phyloP scores from a whole-genome alignment of 2,797 vertebrate species.

The Thunnus albacares region DNA sequence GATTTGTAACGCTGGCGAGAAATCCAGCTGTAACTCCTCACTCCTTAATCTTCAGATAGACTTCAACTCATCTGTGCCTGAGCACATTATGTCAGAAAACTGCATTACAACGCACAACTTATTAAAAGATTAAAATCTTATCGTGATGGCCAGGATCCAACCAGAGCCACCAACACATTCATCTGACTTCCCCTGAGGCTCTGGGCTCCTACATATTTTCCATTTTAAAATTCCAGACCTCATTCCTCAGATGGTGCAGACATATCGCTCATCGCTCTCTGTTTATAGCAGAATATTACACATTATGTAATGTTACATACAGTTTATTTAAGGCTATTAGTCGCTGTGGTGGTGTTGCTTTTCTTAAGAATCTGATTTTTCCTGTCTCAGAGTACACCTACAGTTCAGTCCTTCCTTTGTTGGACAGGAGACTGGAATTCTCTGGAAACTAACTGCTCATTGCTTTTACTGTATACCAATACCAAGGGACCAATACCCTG shows the following conservation, averaged over 20 bases:
- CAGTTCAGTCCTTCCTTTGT: conserved; percentile 6
- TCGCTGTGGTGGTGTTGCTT: not conserved
- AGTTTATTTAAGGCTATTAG: conserved; percentile 12
- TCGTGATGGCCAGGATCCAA: conserved; percentile 15
- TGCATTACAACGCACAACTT: not conserved
- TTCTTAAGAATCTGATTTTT: not conserved
- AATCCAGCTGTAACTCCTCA: not conserved
- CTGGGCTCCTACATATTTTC: conserved; percentile 44
- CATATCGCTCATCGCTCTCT: not conserved
- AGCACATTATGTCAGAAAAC: conserved; percentile 19
- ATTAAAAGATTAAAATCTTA: conserved; percentile 39
- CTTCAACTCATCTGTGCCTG: not conserved
- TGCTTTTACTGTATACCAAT: conserved; percentile 27
- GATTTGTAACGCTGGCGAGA: not conserved
- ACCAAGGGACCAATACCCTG: not conserved
- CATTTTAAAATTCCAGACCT: conserved; percentile 47
- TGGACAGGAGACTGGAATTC: not conserved
- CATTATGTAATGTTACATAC: conserved; percentile 33
- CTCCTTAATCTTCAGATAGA: not conserved
- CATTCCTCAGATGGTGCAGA: conserved; percentile 30
- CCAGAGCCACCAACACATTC: not conserved
- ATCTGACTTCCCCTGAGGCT: not conserved
- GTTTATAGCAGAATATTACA: conserved; percentile 32
- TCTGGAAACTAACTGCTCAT: conserved; percentile 24
- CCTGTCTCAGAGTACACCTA: not conserved